phyloP scores from a whole-genome alignment of 2,888 invertebrate genomes.

The Agrotis puta region DNA sequence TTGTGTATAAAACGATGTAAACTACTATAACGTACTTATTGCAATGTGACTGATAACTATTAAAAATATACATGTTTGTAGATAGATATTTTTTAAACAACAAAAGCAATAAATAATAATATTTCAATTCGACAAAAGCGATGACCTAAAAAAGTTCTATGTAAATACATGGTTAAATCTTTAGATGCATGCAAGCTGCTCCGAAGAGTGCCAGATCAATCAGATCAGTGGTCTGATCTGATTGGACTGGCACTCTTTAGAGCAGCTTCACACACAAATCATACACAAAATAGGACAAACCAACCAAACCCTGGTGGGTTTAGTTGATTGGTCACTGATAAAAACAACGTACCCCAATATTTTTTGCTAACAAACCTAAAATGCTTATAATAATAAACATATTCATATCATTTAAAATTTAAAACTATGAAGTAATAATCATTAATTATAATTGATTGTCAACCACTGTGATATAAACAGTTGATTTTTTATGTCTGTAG shows the following conservation, averaged over 20 bases:
- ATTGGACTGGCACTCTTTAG: too few relatives aligned
- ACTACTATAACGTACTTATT: conserved; percentile 31
- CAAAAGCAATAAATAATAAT: conserved; percentile 25
- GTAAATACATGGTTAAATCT: neutral
- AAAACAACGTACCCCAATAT: conserved; percentile 5
- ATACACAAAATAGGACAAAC: too few relatives aligned
- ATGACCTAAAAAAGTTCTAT: conserved; percentile 9
- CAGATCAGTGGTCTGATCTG: too few relatives aligned
- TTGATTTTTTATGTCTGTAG: conserved; percentile 62
- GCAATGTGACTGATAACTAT: conserved; percentile 62
- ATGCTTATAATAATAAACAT: conserved; percentile 10
- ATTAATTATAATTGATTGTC: conserved; percentile 66
- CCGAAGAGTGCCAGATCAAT: neutral
- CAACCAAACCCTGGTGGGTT: too few relatives aligned
- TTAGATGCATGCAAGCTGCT: conserved; percentile 9
- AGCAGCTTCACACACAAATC: too few relatives aligned
- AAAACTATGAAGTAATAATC: conserved; percentile 35
- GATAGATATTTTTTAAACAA: conserved; percentile 55
- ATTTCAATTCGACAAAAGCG: conserved; percentile 3
- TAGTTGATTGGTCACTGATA: conserved; percentile 10
- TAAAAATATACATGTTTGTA: conserved; percentile 37
- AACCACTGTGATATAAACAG: conserved; percentile 77
- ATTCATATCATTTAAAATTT: conserved; percentile 54
- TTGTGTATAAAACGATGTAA: conserved; percentile 41
- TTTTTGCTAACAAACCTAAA: conserved; percentile 28